A percentile compares a stretch with the other conserved stretches of the same genome.
phyloP scores from a whole-genome alignment of 2,113 vertebrate species.

The Emydura subglobosa region DNA sequence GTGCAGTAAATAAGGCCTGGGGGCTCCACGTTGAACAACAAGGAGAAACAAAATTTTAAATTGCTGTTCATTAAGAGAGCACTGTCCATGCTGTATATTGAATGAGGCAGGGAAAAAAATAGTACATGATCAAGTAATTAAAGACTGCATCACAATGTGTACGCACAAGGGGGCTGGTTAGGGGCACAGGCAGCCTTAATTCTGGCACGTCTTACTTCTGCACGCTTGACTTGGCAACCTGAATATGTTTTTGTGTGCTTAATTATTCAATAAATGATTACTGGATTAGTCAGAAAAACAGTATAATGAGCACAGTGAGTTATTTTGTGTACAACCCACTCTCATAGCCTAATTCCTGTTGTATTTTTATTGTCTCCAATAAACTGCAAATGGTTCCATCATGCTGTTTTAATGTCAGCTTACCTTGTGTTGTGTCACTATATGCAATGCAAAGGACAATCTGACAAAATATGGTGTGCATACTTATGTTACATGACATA shows the following conservation, averaged over 20 bases:
- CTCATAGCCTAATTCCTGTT: slow-evolving; percentile 49
- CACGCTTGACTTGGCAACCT: too few species aligned
- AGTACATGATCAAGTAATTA: not conserved
- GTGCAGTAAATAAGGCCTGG: not conserved
- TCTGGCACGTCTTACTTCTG: not conserved
- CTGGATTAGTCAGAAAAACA: slow-evolving; percentile 11
- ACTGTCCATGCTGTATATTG: not conserved
- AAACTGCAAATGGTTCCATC: slow-evolving; percentile 66
- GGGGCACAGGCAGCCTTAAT: not conserved
- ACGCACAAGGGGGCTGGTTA: not conserved
- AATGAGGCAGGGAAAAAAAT: not conserved
- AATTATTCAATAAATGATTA: not conserved
- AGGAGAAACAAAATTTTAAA: not conserved
- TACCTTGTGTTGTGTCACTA: not conserved
- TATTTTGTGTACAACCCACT: not conserved
- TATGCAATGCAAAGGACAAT: not conserved
- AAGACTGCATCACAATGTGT: not conserved
- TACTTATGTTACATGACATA: slow-evolving; percentile 40
- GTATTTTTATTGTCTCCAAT: slow-evolving; percentile 63
- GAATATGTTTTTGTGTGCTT: too few species aligned
- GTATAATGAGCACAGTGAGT: not conserved
- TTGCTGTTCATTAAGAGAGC: not conserved
- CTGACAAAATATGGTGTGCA: slow-evolving; percentile 42
- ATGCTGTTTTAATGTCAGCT: not conserved
- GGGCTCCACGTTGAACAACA: not conserved